phyloP scores from a whole-genome alignment of 2,888 invertebrate genomes.

The Stegana nigrithorax region DNA sequence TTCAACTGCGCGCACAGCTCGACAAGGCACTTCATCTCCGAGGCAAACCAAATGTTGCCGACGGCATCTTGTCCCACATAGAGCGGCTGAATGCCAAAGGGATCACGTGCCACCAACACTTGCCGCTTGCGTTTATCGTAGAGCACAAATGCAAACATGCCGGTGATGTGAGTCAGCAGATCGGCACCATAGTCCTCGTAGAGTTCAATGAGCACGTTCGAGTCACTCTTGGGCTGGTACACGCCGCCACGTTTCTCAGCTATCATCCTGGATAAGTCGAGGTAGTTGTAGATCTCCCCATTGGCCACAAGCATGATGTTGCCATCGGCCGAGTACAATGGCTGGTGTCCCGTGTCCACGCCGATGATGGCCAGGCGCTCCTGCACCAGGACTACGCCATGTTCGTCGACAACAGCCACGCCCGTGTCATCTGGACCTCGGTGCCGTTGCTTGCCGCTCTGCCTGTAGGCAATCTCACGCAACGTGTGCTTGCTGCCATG shows the following conservation, averaged over 20 bases:
- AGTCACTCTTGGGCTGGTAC: constrained; percentile 61
- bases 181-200: constrained; percentile 57
- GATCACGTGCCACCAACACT: constrained; percentile 59
- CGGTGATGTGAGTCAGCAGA: constrained; percentile 54
- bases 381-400: constrained; percentile 61
- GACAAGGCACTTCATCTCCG: constrained; percentile 63
- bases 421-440: constrained; percentile 66
- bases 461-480: constrained; percentile 61
- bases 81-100: constrained; percentile 63
- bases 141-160: constrained; percentile 65
- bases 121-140: constrained; percentile 52
- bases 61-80: constrained; percentile 54
- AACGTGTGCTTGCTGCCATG: constrained; percentile 43
- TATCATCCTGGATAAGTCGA: constrained; percentile 51
- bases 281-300: constrained; percentile 65
- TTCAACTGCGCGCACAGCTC: constrained; percentile 49
- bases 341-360: constrained; percentile 62
- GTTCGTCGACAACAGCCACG: constrained; percentile 43
- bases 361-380: constrained; percentile 62
- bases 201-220: constrained; percentile 62
- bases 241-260: constrained; percentile 43
- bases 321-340: constrained; percentile 54
- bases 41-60: constrained; percentile 59
- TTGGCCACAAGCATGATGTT: constrained; percentile 58
- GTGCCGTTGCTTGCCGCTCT: constrained; percentile 63